A percentile compares a stretch with the other conserved stretches of the same genome.
These are phyloP conservation scores for Nasonia vitripennis DNA, from an alignment of 1,140 invertebrate species.

Conservation along the genomic window DNA sequence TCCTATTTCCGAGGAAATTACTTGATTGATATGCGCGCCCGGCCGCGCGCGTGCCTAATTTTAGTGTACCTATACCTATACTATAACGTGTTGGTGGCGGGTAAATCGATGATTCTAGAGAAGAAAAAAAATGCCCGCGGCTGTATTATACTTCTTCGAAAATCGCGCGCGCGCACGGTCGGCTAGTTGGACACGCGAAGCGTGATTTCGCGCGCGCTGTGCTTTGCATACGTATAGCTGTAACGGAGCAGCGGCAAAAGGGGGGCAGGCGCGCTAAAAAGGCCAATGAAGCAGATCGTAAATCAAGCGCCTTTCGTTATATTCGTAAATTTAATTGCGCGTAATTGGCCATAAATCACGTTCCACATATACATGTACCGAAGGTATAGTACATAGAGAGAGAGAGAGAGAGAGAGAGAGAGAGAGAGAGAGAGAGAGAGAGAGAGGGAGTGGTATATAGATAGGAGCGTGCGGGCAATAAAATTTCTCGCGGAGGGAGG, in stretches of 20 bases:
- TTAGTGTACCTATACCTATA: background rate
- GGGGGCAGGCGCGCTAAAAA: background rate
- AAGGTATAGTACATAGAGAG: too few relatives aligned
- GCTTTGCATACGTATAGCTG: too few relatives aligned
- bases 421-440: background rate
- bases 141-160: too few relatives aligned
- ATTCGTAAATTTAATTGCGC: constrained; percentile 52
- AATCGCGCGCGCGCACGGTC: too few relatives aligned
- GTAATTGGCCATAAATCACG: constrained; percentile 51
- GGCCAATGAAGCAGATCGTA: constrained; percentile 2
- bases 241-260: background rate
- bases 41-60: background rate
- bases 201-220: background rate
- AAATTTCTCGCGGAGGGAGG: constrained; percentile 19
- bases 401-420: too few relatives aligned
- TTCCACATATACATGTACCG: background rate
- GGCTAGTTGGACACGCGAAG: background rate
- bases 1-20: background rate
- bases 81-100: too few relatives aligned
- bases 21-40: background rate
- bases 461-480: constrained; percentile 41
- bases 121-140: too few relatives aligned
- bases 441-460: too few relatives aligned
- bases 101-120: background rate
- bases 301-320: constrained; percentile 33